A percentile compares a stretch with the other conserved stretches of the same genome.
Evolutionary conservation across 2,888 invertebrate species (phyloP).

Genomic region (Spisula solida): DNA sequence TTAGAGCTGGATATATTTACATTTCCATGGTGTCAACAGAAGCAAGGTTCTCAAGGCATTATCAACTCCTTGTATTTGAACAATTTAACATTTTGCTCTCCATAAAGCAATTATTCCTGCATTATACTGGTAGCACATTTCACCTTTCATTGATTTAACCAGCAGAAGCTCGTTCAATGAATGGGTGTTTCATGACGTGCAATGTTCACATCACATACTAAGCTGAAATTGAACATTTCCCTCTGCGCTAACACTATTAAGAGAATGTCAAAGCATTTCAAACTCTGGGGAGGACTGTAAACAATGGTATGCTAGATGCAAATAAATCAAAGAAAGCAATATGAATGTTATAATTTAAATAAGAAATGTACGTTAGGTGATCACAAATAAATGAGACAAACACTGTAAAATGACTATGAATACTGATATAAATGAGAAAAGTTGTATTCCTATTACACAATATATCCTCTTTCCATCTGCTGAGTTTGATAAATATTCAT

Average conservation of each 20-base stretch:
- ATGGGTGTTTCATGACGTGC: not conserved
- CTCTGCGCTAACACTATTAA: not conserved
- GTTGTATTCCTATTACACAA: too few relatives aligned
- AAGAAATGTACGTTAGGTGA: too few relatives aligned
- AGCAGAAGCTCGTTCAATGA: not conserved
- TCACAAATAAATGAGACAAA: too few relatives aligned
- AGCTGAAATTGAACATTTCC: not conserved
- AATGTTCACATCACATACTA: too few relatives aligned
- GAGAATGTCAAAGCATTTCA: not conserved
- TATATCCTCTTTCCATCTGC: too few relatives aligned
- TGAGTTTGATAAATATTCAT: too few relatives aligned
- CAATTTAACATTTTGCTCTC: slow-evolving; percentile 3
- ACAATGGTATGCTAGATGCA: not conserved
- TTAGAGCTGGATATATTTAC: not conserved
- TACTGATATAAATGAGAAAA: too few relatives aligned
- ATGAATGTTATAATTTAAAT: not conserved
- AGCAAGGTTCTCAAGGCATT: not conserved
- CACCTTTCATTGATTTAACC: not conserved
- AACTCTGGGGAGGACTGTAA: not conserved
- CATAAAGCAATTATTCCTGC: not conserved
- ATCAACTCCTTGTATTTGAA: not conserved
- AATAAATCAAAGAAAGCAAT: not conserved
- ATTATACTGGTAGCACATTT: not conserved
- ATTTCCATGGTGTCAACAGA: not conserved
- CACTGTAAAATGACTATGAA: too few relatives aligned